phyloP scores from a whole-genome alignment of 1,140 invertebrate species.

The Lasioglossum albipes region DNA sequence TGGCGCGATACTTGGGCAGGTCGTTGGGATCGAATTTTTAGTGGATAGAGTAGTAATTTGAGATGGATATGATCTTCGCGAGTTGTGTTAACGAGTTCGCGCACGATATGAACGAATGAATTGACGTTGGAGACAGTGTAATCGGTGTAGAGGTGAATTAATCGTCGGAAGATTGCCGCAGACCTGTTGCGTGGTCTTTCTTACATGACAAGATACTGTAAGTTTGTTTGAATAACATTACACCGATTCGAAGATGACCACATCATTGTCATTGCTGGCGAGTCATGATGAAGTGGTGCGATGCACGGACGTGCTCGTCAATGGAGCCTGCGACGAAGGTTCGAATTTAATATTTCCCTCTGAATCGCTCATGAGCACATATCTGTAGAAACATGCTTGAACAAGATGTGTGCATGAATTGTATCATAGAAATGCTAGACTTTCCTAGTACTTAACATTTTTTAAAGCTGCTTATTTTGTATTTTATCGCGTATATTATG shows the following conservation, averaged over 20 bases:
- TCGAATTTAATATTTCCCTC: constrained; percentile 53
- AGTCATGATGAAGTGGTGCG: constrained; percentile 85
- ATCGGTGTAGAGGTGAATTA: background rate
- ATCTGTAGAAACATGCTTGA: background rate
- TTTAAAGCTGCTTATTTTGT: too few species aligned
- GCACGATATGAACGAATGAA: background rate
- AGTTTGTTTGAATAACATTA: background rate
- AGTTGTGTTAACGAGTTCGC: background rate
- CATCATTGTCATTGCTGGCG: constrained; percentile 79
- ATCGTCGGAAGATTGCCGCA: background rate
- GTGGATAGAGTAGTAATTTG: background rate
- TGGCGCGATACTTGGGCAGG: background rate
- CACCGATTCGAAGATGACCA: constrained; percentile 56
- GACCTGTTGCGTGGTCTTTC: background rate
- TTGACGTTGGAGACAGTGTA: background rate
- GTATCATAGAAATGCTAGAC: too few species aligned
- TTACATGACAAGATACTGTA: background rate
- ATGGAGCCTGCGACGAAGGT: constrained; percentile 86
- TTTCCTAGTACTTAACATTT: too few species aligned
- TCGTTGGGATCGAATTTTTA: background rate
- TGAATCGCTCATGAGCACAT: background rate
- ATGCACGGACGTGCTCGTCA: constrained; percentile 83
- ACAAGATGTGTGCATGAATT: background rate
- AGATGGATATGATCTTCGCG: constrained; percentile 12
- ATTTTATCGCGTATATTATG: too few species aligned